These are phyloP conservation scores for Oryzias melastigma DNA, from an alignment of 2,113 vertebrate genomes.

Conservation along the genomic window DNA sequence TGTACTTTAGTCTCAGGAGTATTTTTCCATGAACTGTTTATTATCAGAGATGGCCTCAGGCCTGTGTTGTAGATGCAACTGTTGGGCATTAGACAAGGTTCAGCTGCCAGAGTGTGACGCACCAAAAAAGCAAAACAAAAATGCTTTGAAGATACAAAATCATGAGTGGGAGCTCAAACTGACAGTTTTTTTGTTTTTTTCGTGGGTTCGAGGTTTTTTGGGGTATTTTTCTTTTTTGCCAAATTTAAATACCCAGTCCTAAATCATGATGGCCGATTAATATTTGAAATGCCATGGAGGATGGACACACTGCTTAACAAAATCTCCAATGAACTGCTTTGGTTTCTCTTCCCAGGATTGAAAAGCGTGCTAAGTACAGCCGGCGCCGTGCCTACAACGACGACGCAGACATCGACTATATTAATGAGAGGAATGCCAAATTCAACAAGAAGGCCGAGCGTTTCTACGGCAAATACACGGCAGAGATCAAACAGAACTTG, in stretches of 20 bases:
- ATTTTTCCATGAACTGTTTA: slow-evolving; percentile 32
- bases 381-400: slow-evolving; percentile 93
- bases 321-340: slow-evolving; percentile 38
- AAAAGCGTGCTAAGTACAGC: slow-evolving; percentile 94
- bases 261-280: slow-evolving; percentile 49
- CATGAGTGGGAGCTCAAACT: slow-evolving; percentile 44
- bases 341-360: slow-evolving; percentile 81
- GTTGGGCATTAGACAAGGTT: slow-evolving; percentile 68
- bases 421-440: slow-evolving; percentile 97
- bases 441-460: slow-evolving; percentile 99
- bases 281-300: slow-evolving; percentile 39
- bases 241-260: slow-evolving; percentile 32
- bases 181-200: slow-evolving; percentile 29
- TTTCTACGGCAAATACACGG: slow-evolving; percentile 97
- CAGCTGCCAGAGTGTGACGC: slow-evolving; percentile 62
- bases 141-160: slow-evolving; percentile 65
- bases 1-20: slow-evolving; percentile 23
- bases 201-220: slow-evolving; percentile 27
- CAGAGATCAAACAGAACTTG: slow-evolving; percentile 97
- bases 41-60: slow-evolving; percentile 41
- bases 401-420: slow-evolving; percentile 95
- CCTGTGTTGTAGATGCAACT: slow-evolving; percentile 60
- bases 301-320: slow-evolving; percentile 16
- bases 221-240: slow-evolving; percentile 20
- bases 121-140: slow-evolving; percentile 26